A percentile compares a stretch with the other conserved stretches of the same genome.
Conservation (phyloP, 2,113 vertebrate species). For the Porphyrio hochstetteri region DNA sequence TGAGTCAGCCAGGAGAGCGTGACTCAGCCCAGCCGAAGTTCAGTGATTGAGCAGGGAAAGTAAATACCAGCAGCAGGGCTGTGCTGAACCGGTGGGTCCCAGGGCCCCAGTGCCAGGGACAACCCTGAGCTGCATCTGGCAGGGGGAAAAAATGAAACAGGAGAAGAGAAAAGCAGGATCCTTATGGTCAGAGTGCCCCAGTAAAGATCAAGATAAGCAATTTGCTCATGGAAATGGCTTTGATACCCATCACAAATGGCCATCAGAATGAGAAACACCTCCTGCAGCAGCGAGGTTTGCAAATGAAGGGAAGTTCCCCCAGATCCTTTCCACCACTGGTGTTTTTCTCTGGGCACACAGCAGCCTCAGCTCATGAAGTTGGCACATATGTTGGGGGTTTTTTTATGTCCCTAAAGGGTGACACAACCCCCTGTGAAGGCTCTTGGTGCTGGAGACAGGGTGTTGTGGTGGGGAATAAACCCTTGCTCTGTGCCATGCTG, state of each 20-base stretch:
- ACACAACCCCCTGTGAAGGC: not conserved
- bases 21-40: not conserved
- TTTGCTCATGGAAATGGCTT: not conserved
- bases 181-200: not conserved
- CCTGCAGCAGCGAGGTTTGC: not conserved
- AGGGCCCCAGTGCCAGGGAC: fast-evolving
- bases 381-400: not conserved
- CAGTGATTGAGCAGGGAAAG: not conserved
- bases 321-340: not conserved
- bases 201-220: not conserved
- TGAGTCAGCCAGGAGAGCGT: not conserved
- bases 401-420: not conserved
- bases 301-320: not conserved
- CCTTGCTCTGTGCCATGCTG: fast-evolving
- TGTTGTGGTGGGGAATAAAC: too few species aligned
- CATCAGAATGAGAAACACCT: not conserved
- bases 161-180: not conserved
- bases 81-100: not conserved
- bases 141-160: not conserved
- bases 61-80: not conserved
- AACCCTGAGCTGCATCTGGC: not conserved
- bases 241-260: fast-evolving
- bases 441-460: not conserved
- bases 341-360: not conserved
- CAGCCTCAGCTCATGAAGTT: not conserved